phyloP scores from a whole-genome alignment of 2,797 vertebrate species.

The Rhincodon typus region DNA sequence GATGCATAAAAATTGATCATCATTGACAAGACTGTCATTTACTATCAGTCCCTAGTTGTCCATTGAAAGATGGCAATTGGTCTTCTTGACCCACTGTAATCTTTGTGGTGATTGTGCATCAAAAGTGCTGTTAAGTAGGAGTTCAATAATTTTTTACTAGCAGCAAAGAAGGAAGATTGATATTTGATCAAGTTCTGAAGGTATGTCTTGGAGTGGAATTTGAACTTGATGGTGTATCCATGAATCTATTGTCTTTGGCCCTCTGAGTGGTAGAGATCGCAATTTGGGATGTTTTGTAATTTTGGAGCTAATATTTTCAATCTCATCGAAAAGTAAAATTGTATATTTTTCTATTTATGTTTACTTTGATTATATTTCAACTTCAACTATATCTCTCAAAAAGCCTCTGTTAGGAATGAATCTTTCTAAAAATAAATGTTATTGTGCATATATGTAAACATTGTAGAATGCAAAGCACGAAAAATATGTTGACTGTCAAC shows the following conservation, averaged over 20 bases:
- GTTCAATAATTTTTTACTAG: not conserved
- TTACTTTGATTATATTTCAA: not conserved
- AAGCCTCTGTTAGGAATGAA: not conserved
- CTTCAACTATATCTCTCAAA: not conserved
- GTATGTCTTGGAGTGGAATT: not conserved
- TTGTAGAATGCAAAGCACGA: not conserved
- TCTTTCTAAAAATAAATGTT: not conserved
- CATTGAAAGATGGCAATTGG: not conserved
- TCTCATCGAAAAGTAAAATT: not conserved
- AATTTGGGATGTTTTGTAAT: not conserved
- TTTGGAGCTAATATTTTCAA: not conserved
- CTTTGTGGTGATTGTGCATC: not conserved
- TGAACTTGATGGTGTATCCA: not conserved
- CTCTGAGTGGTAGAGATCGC: not conserved
- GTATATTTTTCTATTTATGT: not conserved
- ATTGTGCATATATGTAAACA: not conserved
- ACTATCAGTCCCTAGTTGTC: not conserved
- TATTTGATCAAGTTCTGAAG: not conserved
- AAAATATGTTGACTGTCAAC: not conserved
- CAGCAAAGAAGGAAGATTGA: not conserved
- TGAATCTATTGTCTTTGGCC: not conserved
- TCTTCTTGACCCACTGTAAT: not conserved
- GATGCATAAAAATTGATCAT: not conserved
- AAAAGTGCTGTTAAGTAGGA: not conserved
- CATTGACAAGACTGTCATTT: not conserved